Base-by-base conservation (phyloP, 30 jellyfish, hydroid and myxozoan species). In the Turritopsis dohrnii region DNA sequence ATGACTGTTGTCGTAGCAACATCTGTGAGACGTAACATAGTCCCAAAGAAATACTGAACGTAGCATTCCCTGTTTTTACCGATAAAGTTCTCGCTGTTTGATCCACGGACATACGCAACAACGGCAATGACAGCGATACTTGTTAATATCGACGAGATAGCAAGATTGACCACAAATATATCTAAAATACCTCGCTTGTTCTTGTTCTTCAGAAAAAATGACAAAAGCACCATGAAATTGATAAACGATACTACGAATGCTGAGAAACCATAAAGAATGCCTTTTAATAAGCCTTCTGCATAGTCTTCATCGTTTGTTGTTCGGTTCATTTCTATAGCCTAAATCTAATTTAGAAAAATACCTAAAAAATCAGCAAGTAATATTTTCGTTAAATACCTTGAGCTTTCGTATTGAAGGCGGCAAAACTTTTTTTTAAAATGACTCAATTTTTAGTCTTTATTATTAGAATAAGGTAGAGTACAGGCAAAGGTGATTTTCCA, bases 21-120 rank as follows among this genome's bases (percentile, higher is more conserved):
- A 27, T 91, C 94, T 21, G 96, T 83, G 22, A 87, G 85, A 18
- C 98, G 96, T 1, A 88, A 83, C 88, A 85, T 74, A 21, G 96
- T 84, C 7, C 96, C 98, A 5, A 90, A 89, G 26, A 89, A 53
- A 72, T 60, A 76, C 89, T 88, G 93, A 22, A 82, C 80, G 71
- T 84, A 60, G 76, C 98, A 92, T 26, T 76, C 72, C 5, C 53
- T 26, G 21, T 7, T 80, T 16, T 27, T 76, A 0, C 52, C 90
- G 75, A 8, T 60, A 74, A 71, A 89, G 84, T 54, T 88, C 90
- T 74, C 83, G 31, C 31, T 74, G 79, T 79, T 65, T 80, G 89
- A 74, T 21, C 76, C 72, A 18, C 85, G 65, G 26, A 26, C 72
- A 75, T 92, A 92, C 87, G 93, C 83, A 53, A 85, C 84, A 0